Evolutionary conservation across 2,888 invertebrate species (phyloP).

Genomic region (Mimas tiliae): DNA sequence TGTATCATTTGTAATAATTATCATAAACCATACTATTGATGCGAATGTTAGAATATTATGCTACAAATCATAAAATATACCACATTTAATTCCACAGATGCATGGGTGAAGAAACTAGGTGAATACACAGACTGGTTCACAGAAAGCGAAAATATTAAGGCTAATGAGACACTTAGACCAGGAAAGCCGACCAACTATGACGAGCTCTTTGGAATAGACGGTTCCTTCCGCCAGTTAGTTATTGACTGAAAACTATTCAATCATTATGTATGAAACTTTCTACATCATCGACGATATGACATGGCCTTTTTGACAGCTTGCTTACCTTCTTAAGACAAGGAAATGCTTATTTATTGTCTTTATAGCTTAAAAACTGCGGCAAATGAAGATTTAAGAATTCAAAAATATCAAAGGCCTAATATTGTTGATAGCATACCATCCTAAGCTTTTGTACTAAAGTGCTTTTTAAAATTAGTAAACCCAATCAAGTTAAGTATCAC

Average conservation of each 20-base stretch:
- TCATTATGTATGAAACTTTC: constrained; percentile 25
- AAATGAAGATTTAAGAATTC: not conserved
- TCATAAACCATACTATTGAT: no score
- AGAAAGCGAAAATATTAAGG: constrained; percentile 90
- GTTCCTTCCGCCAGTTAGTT: constrained; percentile 93
- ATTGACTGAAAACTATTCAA: constrained; percentile 85
- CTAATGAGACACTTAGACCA: constrained; percentile 91
- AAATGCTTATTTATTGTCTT: not conserved
- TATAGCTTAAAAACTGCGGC: not conserved
- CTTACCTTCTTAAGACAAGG: not conserved
- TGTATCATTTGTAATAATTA: no score
- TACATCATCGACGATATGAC: constrained; percentile 25
- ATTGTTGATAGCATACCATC: not conserved
- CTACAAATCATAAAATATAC: not conserved
- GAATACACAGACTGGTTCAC: constrained; percentile 92
- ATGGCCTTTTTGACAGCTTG: constrained; percentile 8
- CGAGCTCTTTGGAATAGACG: constrained; percentile 95
- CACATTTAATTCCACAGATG: constrained; percentile 76
- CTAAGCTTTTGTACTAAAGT: constrained; percentile 9
- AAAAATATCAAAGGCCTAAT: not conserved
- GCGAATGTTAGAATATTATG: no score
- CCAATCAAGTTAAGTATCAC: constrained; percentile 10
- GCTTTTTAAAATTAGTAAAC: constrained; percentile 8
- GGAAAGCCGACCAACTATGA: constrained; percentile 94
- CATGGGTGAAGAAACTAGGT: constrained; percentile 91